A percentile compares a stretch with the other conserved stretches of the same genome.
phyloP scores from a whole-genome alignment of 2,113 vertebrate species.

The Daboia siamensis region DNA sequence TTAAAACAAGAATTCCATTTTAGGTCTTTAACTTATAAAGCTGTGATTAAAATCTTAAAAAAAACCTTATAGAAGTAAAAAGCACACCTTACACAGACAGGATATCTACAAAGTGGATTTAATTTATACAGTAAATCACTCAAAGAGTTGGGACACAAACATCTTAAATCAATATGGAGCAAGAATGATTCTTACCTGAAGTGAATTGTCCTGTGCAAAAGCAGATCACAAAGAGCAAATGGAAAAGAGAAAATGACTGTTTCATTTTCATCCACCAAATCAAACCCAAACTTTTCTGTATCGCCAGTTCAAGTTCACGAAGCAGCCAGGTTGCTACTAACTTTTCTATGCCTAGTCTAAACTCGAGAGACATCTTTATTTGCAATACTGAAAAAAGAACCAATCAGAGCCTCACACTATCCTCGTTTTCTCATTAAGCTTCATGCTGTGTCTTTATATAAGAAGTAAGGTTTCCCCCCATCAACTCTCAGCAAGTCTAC shows the following conservation, averaged over 20 bases:
- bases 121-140: background rate
- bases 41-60: background rate
- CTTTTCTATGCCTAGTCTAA: conserved; percentile 3
- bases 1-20: background rate
- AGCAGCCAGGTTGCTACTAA: background rate
- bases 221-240: conserved; percentile 43
- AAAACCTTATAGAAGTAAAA: background rate
- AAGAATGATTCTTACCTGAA: conserved; percentile 54
- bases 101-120: background rate
- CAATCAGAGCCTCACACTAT: conserved; percentile 54
- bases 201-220: conserved; percentile 44
- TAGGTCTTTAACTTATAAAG: background rate
- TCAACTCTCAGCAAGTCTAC: conserved; percentile 31
- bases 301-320: conserved; percentile 11
- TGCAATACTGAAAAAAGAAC: conserved; percentile 29
- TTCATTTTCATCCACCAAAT: conserved; percentile 43
- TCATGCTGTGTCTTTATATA: conserved; percentile 60
- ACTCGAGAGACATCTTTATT: conserved; percentile 25
- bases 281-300: conserved; percentile 13
- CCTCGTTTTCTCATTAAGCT: conserved; percentile 52
- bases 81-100: background rate
- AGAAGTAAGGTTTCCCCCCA: conserved; percentile 47
- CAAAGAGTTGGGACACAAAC: background rate
- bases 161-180: background rate
- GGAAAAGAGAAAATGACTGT: conserved; percentile 10